These are phyloP conservation scores for Chesias legatella DNA, from an alignment of 2,888 invertebrate genomes.

Conservation along the genomic window DNA sequence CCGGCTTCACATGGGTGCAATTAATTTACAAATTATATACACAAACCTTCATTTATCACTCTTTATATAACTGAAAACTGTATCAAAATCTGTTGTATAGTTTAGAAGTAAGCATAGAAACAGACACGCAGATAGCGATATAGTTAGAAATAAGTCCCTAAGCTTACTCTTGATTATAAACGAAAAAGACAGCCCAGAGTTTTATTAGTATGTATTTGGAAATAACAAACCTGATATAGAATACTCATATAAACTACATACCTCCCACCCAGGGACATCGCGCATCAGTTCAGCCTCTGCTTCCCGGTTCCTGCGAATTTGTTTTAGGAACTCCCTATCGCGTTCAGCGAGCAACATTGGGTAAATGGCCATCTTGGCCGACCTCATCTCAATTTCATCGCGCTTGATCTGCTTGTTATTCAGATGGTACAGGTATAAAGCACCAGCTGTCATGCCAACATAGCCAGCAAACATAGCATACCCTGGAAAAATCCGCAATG, in stretches of 20 bases:
- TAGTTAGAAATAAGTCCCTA: too few relatives aligned
- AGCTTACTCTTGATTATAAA: too few relatives aligned
- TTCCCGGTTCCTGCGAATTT: constrained; percentile 88
- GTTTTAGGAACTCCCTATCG: constrained; percentile 91
- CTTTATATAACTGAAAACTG: too few relatives aligned
- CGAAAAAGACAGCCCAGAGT: too few relatives aligned
- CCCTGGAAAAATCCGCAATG: constrained; percentile 73
- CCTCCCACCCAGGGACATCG: constrained; percentile 94
- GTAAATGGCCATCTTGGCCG: constrained; percentile 86
- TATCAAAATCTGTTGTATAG: too few relatives aligned
- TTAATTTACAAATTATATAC: too few relatives aligned
- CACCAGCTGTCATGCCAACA: constrained; percentile 78
- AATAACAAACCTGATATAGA: too few relatives aligned
- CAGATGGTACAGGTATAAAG: constrained; percentile 79
- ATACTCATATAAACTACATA: constrained; percentile 38
- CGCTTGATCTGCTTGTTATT: constrained; percentile 74
- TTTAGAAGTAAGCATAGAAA: too few relatives aligned
- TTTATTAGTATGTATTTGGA: too few relatives aligned
- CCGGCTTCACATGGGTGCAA: too few relatives aligned
- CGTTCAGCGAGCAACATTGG: constrained; percentile 91
- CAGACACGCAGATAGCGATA: too few relatives aligned
- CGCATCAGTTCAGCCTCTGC: constrained; percentile 93
- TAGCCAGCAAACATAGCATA: constrained; percentile 82
- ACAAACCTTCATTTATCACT: too few relatives aligned
- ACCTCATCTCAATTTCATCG: constrained; percentile 86